These are phyloP conservation scores for Neosilurus mollespiculum DNA, from an alignment of 2,797 vertebrate species.

Conservation along the genomic window DNA sequence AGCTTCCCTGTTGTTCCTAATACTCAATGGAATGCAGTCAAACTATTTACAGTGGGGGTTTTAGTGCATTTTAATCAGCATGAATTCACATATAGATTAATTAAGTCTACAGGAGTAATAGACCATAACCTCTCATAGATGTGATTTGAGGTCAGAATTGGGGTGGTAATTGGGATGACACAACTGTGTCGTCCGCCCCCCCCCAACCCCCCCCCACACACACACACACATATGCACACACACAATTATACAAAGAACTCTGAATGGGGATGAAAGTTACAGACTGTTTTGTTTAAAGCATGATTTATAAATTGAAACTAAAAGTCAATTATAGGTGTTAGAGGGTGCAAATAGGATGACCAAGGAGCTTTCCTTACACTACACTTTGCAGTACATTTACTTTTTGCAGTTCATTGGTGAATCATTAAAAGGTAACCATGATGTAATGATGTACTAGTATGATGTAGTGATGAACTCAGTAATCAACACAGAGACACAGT, in stretches of 20 bases:
- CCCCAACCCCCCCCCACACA: background rate
- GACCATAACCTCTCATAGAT: constrained; percentile 10
- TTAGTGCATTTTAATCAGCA: constrained; percentile 9
- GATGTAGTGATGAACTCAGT: constrained; percentile 5
- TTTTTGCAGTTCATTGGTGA: background rate
- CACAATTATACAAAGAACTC: background rate
- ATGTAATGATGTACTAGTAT: constrained; percentile 4
- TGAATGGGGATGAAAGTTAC: background rate
- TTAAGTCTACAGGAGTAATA: background rate
- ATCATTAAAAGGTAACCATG: background rate
- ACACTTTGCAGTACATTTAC: background rate
- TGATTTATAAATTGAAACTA: background rate
- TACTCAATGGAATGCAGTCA: background rate
- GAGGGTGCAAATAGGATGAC: background rate
- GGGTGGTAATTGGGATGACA: constrained; percentile 6
- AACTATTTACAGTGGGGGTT: background rate
- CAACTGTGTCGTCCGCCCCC: no score
- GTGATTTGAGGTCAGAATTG: background rate
- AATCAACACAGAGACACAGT: constrained; percentile 8
- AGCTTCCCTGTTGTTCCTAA: background rate
- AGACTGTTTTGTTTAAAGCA: background rate
- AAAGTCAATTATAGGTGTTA: background rate
- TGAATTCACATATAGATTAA: constrained; percentile 4
- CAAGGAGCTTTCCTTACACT: background rate
- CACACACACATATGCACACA: no score